Percentiles rank a stretch among this genome's conserved stretches.
phyloP scores from a whole-genome alignment of 2,888 invertebrate genomes.

The Sialis lutaria region DNA sequence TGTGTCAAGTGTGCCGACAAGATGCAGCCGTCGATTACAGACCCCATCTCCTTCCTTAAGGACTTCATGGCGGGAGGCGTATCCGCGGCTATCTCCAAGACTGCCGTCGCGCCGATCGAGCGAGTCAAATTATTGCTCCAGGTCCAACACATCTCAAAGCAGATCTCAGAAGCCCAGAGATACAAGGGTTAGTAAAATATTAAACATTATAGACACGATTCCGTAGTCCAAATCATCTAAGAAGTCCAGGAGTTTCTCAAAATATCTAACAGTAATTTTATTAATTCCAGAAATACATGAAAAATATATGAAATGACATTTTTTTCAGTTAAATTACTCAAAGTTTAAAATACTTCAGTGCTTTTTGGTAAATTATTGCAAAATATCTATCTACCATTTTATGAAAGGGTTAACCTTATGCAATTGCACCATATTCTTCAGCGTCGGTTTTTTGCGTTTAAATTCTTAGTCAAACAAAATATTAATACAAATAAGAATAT shows the following conservation, averaged over 20 bases:
- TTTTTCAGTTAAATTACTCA: not conserved
- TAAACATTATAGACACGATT: not conserved
- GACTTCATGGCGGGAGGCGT: conserved; percentile 86
- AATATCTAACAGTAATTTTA: not conserved
- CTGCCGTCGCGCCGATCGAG: conserved; percentile 88
- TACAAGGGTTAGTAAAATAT: conserved; percentile 59
- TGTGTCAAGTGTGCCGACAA: not conserved
- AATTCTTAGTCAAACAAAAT: too few relatives aligned
- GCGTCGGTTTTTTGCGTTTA: too few relatives aligned
- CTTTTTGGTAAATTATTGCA: too few relatives aligned
- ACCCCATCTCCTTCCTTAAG: conserved; percentile 73
- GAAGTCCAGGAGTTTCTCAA: not conserved
- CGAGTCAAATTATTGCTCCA: conserved; percentile 86
- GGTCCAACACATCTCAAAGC: conserved; percentile 86
- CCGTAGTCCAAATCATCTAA: not conserved
- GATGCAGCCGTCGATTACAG: conserved; percentile 25
- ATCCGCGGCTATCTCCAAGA: conserved; percentile 87
- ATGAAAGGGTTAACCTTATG: too few relatives aligned
- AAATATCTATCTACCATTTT: too few relatives aligned
- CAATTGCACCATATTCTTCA: too few relatives aligned
- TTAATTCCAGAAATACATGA: too few relatives aligned
- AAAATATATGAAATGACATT: too few relatives aligned
- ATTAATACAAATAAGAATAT: too few relatives aligned
- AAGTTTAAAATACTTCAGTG: not conserved
- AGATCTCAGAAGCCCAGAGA: conserved; percentile 65